Base-by-base conservation (phyloP, 2,797 vertebrate species). In the Sylvia borin region DNA sequence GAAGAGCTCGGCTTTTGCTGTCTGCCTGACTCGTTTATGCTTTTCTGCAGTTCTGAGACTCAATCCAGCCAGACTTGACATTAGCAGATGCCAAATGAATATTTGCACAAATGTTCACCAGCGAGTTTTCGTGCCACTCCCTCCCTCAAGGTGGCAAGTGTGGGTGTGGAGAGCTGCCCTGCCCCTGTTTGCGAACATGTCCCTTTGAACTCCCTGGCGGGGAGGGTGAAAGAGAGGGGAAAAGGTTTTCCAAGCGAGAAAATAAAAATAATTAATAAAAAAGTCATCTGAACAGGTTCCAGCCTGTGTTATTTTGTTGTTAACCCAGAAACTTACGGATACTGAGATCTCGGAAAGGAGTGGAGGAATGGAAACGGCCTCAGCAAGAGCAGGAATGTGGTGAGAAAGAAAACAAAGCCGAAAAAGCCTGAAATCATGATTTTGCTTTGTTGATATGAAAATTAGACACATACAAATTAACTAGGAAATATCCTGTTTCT, bases 1-100 rank as follows among this genome's bases (percentile, higher is more conserved):
- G 34, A 94, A 76, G 90, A 93, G 85, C 90, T 81, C 13, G 0
- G 90, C 82, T 81, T 73, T 91, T 68, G 81, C 95, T 50, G 91
- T 76, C 92, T 94, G 93, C 91, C 92, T n/a, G 9, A 50, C 91
- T 94, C 91, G 57, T 94, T 97, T 93, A 34, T 91, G 95, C 92
- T 93, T 95, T 76, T 48, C 90, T 75, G 38, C 91, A 84, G 91
- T 77, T 95, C 75, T n/a, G 7, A 93, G 83, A 88, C 95, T 89
- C 53, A 96, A 88, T 92, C 95, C 96, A 97, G 95, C 97, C 90
- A 96, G 96, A 96, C 88, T 96, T 94, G 91, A 95, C 97, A 95
- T 96, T 91, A 94, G 79, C 92, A 93, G 95, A 95, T 97, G 96
- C 96, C 97, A 96, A 93, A 84, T 66, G 95, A 96, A 93, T 97